A percentile compares a stretch with the other conserved stretches of the same genome.
Conservation (phyloP, 2,888 invertebrate species). For the Maniola hyperantus region DNA sequence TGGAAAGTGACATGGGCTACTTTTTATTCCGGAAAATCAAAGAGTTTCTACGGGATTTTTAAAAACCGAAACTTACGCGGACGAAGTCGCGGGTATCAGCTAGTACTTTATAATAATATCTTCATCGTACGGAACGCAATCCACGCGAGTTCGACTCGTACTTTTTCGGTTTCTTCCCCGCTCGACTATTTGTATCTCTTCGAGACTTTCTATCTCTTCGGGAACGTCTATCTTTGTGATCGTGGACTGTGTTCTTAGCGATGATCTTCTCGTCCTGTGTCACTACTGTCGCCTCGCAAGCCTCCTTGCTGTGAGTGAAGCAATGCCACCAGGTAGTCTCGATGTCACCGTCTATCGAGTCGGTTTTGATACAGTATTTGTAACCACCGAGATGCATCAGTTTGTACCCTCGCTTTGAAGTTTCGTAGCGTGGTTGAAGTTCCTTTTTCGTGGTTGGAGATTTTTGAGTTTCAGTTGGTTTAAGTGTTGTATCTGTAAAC, state of each 20-base stretch:
- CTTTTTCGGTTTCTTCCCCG: too few species aligned
- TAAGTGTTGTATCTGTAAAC: not conserved
- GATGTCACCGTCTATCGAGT: not conserved
- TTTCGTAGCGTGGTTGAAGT: not conserved
- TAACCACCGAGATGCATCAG: not conserved
- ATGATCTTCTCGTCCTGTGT: not conserved
- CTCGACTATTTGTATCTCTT: not conserved
- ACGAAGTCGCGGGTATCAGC: too few species aligned
- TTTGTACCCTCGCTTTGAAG: not conserved
- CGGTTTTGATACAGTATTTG: constrained; percentile 5
- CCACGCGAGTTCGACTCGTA: too few species aligned
- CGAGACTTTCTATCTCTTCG: not conserved
- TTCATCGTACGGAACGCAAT: too few species aligned
- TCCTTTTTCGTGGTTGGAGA: not conserved
- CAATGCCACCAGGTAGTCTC: not conserved
- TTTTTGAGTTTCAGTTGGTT: not conserved
- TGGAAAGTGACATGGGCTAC: too few species aligned
- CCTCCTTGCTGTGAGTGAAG: not conserved
- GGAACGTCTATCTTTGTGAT: not conserved
- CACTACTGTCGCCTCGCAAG: not conserved
- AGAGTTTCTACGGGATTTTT: too few species aligned
- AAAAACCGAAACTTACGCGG: too few species aligned
- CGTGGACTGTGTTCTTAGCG: not conserved
- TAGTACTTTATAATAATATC: too few species aligned
- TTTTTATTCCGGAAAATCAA: too few species aligned